Percentiles rank a stretch among this genome's conserved stretches.
These are phyloP conservation scores for Corvus hawaiiensis DNA, from an alignment of 2,113 vertebrate species.

Conservation along the genomic window DNA sequence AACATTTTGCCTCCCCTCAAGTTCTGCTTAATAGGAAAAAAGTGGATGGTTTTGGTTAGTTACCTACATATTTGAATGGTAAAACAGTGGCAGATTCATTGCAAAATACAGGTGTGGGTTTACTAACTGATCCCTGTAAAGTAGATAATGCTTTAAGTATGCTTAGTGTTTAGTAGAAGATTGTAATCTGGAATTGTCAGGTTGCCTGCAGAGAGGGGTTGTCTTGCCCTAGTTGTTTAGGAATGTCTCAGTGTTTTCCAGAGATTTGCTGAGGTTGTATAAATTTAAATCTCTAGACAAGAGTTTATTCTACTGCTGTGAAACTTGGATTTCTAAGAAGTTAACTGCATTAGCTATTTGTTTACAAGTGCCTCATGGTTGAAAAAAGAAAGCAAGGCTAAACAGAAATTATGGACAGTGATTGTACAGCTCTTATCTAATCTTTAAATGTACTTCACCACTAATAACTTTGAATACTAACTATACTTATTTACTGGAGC, in stretches of 20 bases:
- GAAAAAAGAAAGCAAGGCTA: not conserved
- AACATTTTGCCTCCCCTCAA: not conserved
- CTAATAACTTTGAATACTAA: slow-evolving; percentile 59
- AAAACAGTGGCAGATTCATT: slow-evolving; percentile 67
- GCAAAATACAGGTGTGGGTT: slow-evolving; percentile 59
- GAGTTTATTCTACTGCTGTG: not conserved
- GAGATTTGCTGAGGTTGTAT: not conserved
- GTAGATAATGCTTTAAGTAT: not conserved
- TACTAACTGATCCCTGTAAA: slow-evolving; percentile 48
- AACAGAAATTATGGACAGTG: not conserved
- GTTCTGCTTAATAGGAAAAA: not conserved
- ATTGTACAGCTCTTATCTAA: not conserved
- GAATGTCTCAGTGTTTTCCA: not conserved
- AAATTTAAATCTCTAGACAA: not conserved
- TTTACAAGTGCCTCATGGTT: not conserved
- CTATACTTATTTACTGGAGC: slow-evolving; percentile 47
- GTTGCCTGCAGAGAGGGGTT: not conserved
- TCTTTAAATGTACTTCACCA: slow-evolving; percentile 15
- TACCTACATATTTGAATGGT: not conserved
- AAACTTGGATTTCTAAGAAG: not conserved
- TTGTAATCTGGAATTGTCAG: not conserved
- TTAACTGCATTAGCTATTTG: not conserved
- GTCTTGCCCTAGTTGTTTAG: not conserved
- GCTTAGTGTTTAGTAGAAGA: not conserved
- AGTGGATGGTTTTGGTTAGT: not conserved